Evolutionary conservation across 2,113 vertebrate genomes (phyloP).

Genomic region (Chaetodon auriga): DNA sequence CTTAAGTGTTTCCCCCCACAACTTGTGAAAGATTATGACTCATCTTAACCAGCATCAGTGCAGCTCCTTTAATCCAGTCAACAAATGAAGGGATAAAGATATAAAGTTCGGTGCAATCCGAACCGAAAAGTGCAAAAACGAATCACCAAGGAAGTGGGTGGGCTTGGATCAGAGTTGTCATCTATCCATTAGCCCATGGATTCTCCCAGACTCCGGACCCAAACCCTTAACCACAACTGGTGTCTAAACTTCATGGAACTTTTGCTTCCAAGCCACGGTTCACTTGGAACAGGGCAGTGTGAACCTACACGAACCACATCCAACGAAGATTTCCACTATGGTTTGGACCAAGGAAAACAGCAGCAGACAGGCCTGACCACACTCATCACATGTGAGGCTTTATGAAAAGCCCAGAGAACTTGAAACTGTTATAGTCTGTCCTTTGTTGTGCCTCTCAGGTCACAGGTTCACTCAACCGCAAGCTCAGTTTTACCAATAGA

Average conservation of each 20-base stretch:
- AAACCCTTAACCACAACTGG: not conserved
- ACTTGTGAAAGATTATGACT: no score
- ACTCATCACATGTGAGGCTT: not conserved
- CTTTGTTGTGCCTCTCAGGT: conserved; percentile 6
- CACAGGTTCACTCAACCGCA: conserved; percentile 15
- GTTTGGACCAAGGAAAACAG: conserved; percentile 17
- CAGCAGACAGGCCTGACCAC: not conserved
- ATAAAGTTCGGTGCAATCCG: not conserved
- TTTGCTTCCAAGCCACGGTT: conserved; percentile 13
- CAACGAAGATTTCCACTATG: not conserved
- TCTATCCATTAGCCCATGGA: not conserved
- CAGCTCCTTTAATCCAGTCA: not conserved
- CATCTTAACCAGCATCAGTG: not conserved
- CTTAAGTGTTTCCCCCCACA: no score
- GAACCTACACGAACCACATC: not conserved
- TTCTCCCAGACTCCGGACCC: not conserved
- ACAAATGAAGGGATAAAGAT: not conserved
- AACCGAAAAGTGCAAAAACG: not conserved
- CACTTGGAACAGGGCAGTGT: not conserved
- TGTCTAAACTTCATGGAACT: not conserved
- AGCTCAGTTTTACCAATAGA: conserved; percentile 1
- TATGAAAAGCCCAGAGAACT: not conserved
- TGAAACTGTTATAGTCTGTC: not conserved
- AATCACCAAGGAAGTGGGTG: conserved; percentile 24
- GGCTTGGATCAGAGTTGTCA: not conserved